Base-by-base conservation (phyloP, 1,140 invertebrate genomes). In the Bombus turneri region DNA sequence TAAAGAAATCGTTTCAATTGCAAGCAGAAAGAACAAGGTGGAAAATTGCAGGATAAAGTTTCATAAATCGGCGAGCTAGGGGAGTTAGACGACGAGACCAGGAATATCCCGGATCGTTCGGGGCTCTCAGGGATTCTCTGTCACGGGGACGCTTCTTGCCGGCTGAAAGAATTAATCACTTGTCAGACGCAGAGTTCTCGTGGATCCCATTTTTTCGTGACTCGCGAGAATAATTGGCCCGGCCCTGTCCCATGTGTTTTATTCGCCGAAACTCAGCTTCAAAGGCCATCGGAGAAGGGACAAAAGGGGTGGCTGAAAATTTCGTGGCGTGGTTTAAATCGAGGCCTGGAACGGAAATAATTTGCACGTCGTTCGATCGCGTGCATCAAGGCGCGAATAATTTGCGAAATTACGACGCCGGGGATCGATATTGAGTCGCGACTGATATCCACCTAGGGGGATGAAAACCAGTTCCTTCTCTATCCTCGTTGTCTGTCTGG, bases 161-260 rank as follows among this genome's bases (percentile, higher is more conserved):
- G 4, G 1, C 4, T 15, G 81, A 53, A 68, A 69, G 81, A 77
- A 83, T 83, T 83, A 76, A 83, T 77, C 81, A 68, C 62, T 83
- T 83, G 81, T 77, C 81, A 83, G 73, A 0, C 15, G 64, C 81
- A 83, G 81, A 1, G 41, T 5, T 62, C 59, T 28, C 62, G n/a
- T 47, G n/a, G 68, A 71, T 81, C 69, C 69, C 0, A 75, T 82
- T 82, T 82, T 77, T 83, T 69, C 34, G 43, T 34, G 34, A 22
- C 59, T 25, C n/a, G 8, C 57, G 72, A 64, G 81, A 82, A 82
- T 82, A 82, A 82, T 82, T 82, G 53, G 57, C 37, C 25, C 2
- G 34, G 13, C 34, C 41, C n/a, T 18, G 79, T 31, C 41, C 71
- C 6, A 39, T 37, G 68, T 64, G 81, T 57, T 69, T 77, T 77